These are phyloP conservation scores for Bradysia coprophila DNA, from an alignment of 1,140 invertebrate genomes.

Conservation along the genomic window DNA sequence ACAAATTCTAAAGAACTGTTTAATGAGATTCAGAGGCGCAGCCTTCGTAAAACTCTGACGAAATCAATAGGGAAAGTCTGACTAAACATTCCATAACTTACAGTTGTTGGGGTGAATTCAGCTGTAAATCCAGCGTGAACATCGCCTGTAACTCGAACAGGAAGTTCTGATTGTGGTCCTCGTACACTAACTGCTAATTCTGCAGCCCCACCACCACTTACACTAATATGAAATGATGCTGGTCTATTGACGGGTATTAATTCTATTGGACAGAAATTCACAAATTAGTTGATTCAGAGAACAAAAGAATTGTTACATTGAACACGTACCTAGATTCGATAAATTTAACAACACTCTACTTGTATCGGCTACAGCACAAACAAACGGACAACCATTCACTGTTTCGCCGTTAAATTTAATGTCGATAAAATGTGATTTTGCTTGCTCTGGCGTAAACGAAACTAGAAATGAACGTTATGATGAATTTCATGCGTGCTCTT, in stretches of 20 bases:
- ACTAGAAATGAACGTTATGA: too few species aligned
- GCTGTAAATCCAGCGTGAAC: slow-evolving; percentile 70
- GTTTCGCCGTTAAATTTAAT: slow-evolving; percentile 97
- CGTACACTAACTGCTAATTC: slow-evolving; percentile 77
- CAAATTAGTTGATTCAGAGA: neutral
- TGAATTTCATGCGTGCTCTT: too few species aligned
- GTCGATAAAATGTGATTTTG: slow-evolving; percentile 86
- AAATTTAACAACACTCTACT: slow-evolving; percentile 61
- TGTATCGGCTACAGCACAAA: slow-evolving; percentile 62
- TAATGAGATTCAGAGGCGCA: too few species aligned
- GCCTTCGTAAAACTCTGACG: too few species aligned
- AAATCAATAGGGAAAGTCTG: too few species aligned
- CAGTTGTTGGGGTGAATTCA: slow-evolving; percentile 76
- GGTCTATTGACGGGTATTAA: slow-evolving; percentile 73
- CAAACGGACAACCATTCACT: slow-evolving; percentile 81
- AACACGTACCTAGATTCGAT: slow-evolving; percentile 28
- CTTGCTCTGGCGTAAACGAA: slow-evolving; percentile 84
- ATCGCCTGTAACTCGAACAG: slow-evolving; percentile 77
- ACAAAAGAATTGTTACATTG: neutral
- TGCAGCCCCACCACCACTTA: slow-evolving; percentile 67
- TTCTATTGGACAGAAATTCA: slow-evolving; percentile 33
- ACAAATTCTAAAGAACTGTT: too few species aligned
- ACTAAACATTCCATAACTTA: too few species aligned
- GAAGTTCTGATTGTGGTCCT: slow-evolving; percentile 58
- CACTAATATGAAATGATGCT: slow-evolving; percentile 75